phyloP scores from a whole-genome alignment of 2,113 vertebrate species.

The Heterotis niloticus region DNA sequence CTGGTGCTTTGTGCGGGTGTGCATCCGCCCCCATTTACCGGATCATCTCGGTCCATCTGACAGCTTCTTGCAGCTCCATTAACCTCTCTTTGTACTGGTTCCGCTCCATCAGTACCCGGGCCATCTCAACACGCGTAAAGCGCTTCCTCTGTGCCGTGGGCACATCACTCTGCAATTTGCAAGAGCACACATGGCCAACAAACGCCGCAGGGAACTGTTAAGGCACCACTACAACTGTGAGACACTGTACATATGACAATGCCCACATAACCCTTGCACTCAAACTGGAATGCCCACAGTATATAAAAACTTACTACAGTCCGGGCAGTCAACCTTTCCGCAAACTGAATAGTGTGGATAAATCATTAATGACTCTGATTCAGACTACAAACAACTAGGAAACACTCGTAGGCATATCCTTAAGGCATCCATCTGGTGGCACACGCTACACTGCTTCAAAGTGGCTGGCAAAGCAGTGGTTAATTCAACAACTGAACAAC shows the following conservation, averaged over 20 bases:
- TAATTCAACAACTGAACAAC: conserved; percentile 31
- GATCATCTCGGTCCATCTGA: conserved; percentile 98
- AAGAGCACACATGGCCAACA: background rate
- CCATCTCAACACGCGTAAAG: conserved; percentile 97
- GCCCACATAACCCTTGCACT: background rate
- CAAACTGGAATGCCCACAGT: too few relatives aligned
- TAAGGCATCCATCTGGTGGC: background rate
- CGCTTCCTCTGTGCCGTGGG: conserved; percentile 94
- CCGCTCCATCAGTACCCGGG: conserved; percentile 93
- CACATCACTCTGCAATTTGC: conserved; percentile 77
- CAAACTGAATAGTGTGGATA: too few relatives aligned
- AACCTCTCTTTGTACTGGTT: conserved; percentile 98
- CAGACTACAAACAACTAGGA: too few relatives aligned
- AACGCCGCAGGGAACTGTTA: background rate
- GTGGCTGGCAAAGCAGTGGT: too few relatives aligned
- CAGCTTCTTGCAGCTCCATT: conserved; percentile 98
- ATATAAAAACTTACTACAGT: too few relatives aligned
- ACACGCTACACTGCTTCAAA: background rate
- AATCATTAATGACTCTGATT: too few relatives aligned
- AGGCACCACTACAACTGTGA: background rate
- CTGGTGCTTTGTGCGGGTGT: background rate
- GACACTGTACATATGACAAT: background rate
- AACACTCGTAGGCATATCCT: too few relatives aligned
- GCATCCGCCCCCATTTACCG: conserved; percentile 59
- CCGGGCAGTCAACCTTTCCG: too few relatives aligned